A percentile compares a stretch with the other conserved stretches of the same genome.
Evolutionary conservation across 2,797 vertebrate species (phyloP).

Genomic region (Anniella stebbinsi): DNA sequence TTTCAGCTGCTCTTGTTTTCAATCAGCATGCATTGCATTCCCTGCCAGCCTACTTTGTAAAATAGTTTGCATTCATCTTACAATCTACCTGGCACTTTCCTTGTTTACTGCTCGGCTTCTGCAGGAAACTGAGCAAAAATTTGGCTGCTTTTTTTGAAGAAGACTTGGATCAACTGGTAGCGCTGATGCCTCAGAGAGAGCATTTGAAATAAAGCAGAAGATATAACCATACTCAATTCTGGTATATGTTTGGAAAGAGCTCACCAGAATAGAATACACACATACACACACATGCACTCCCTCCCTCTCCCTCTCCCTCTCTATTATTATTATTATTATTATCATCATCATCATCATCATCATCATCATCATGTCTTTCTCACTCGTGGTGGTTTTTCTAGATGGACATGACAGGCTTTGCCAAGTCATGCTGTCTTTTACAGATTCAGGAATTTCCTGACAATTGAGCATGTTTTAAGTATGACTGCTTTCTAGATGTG

Average conservation of each 20-base stretch:
- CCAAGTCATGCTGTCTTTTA: too few relatives aligned
- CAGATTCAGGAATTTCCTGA: too few relatives aligned
- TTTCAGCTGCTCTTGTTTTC: rapidly evolving
- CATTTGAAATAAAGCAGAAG: slow-evolving; percentile 41
- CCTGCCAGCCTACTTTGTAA: neutral
- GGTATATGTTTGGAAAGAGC: slow-evolving; percentile 44
- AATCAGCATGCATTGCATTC: neutral
- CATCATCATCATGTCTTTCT: too few relatives aligned
- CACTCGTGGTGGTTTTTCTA: too few relatives aligned
- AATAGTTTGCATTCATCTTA: neutral
- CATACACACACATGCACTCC: too few relatives aligned
- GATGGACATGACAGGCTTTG: too few relatives aligned
- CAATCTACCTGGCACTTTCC: neutral
- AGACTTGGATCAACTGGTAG: slow-evolving; percentile 49
- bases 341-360: too few relatives aligned
- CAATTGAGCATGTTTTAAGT: too few relatives aligned
- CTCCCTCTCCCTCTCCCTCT: too few relatives aligned
- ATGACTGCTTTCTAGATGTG: too few relatives aligned
- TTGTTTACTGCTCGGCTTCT: slow-evolving; percentile 32
- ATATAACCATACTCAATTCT: neutral
- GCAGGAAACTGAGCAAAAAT: slow-evolving; percentile 30
- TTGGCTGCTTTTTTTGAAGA: slow-evolving; percentile 14
- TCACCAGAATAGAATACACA: slow-evolving; percentile 16
- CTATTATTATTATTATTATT: too few relatives aligned
- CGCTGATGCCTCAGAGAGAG: slow-evolving; percentile 60